phyloP scores from a whole-genome alignment of 2,113 vertebrate species.

The Sisor rabdophorus region DNA sequence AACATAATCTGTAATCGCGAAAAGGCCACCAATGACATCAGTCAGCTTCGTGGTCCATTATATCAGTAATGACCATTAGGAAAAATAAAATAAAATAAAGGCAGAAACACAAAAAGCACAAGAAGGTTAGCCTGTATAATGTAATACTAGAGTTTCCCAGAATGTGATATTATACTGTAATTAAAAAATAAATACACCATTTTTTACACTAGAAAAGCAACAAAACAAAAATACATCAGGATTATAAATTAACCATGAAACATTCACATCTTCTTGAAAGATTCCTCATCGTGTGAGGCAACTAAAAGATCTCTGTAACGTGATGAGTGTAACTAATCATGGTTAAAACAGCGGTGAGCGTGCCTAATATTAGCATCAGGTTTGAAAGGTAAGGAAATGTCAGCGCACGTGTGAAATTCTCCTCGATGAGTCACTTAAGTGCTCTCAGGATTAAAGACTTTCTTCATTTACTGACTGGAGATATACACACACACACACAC shows the following conservation, averaged over 20 bases:
- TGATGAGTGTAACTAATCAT: constrained; percentile 56
- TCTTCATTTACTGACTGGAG: neutral
- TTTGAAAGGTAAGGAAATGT: constrained; percentile 52
- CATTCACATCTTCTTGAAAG: constrained; percentile 61
- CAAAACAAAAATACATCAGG: constrained; percentile 58
- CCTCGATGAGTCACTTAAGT: constrained; percentile 39
- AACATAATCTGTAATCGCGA: constrained; percentile 63
- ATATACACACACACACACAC: neutral
- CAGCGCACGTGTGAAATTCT: constrained; percentile 59
- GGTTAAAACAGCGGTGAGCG: constrained; percentile 44
- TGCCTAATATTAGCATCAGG: constrained; percentile 43
- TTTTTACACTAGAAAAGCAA: constrained; percentile 62
- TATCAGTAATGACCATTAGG: constrained; percentile 46
- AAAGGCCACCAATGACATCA: constrained; percentile 61
- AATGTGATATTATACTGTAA: constrained; percentile 61
- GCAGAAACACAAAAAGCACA: constrained; percentile 19
- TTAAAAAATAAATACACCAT: constrained; percentile 72
- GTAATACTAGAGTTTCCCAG: constrained; percentile 67
- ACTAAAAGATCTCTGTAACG: constrained; percentile 56
- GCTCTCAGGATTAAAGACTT: constrained; percentile 44
- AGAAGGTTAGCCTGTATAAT: constrained; percentile 51
- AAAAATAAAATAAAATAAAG: constrained; percentile 32
- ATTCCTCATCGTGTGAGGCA: constrained; percentile 65
- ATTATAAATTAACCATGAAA: constrained; percentile 76
- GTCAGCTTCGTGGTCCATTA: constrained; percentile 57